Evolutionary conservation across 2,797 vertebrate genomes (phyloP), one percentile per base, ranked within the genome.

Genomic region (Rousettus madagascariensis): DNA sequence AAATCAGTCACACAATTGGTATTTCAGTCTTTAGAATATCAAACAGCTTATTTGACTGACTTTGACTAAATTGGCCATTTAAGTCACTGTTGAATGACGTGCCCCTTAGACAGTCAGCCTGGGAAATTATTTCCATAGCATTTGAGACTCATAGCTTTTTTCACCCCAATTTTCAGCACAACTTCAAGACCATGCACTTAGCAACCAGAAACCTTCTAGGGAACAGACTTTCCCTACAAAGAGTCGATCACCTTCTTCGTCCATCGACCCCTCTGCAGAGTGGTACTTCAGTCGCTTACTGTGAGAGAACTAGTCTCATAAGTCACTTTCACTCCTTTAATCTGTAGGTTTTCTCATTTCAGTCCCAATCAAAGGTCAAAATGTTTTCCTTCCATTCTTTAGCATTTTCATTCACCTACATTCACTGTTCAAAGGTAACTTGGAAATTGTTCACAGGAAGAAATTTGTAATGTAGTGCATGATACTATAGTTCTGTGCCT

Each of bases 1-100:
- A 96, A 95, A 85, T 82, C 46, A 63, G 77, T 83, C 66, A 85
- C 20, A 79, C n/a, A 77, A 80, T 94, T 92, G 82, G n/a, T 87
- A 86, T 93, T 95, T 85, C 8, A 80, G 57, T 69, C 28, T 86
- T 90, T 59, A 66, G 77, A 95, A 82, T 94, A 94, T 83, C 19
- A 93, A 97, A 61, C 8, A 77, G 43, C 59, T 12, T 90, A 84
- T 92, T 59, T 96, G 84, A 90, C 85, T 43, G 89, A 87, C 75
- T 96, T 93, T 88, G 33, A 28, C 51, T 88, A 82, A 93, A 92
- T 77, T 80, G 89, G 59, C 77, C 82, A 8, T 88, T 91, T 78
- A 96, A 96, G 87, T 88, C 72, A 89, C 57, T 75, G 36, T 61
- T 91, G 74, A 92, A 66, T 63, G 68, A 71, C 1, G 0, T 95